Base-by-base conservation (phyloP, 2,797 vertebrate species). In the Psittacula echo region DNA sequence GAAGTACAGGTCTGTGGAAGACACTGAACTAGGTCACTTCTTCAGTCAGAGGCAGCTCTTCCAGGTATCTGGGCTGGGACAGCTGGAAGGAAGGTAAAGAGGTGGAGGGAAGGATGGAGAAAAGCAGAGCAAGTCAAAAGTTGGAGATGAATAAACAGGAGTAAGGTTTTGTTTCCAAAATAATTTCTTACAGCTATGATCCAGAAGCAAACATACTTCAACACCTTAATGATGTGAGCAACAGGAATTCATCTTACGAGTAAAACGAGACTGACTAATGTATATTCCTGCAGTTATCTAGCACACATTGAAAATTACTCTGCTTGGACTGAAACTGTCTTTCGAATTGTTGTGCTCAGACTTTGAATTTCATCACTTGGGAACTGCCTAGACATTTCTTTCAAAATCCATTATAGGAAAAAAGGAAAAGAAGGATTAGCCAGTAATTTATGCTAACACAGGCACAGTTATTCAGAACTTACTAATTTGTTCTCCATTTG, bases 91-190 rank as follows among this genome's bases (percentile, higher is more conserved):
- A 87, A 67, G 30, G 13, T 7, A 67, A 61, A 1, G 44, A 77
- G 16, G 30, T 48, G 23, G 74, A 79, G 10, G 37, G 18, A 60
- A 85, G 20, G 8, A 71, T 24, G 21, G 5, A 62, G 37, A 48
- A 72, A 84, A 77, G 17, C 5, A 45, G 11, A 44, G 26, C 8
- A 85, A 89, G 13, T 34, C 37, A 65, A 29, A 86, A 82, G 22
- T 1, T 27, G 11, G 5, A 1, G 1, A 60, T 32, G 11, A 58
- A 81, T 23, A 37, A 34, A 50, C 0, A 68, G 12, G 26, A 68
- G 12, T 34, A 27, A 5, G 8, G 17, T 64, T 82, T 82, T 91
- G 24, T 45, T 82, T 90, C 51, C 60, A 67, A 71, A 73, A 54
- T 41, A 42, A 70, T 39, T 50, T 88, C 47, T 70, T 44, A 44